A percentile compares a stretch with the other conserved stretches of the same genome.
These are phyloP conservation scores for Sipha maydis DNA, from an alignment of 2,888 invertebrate species.

Conservation along the genomic window DNA sequence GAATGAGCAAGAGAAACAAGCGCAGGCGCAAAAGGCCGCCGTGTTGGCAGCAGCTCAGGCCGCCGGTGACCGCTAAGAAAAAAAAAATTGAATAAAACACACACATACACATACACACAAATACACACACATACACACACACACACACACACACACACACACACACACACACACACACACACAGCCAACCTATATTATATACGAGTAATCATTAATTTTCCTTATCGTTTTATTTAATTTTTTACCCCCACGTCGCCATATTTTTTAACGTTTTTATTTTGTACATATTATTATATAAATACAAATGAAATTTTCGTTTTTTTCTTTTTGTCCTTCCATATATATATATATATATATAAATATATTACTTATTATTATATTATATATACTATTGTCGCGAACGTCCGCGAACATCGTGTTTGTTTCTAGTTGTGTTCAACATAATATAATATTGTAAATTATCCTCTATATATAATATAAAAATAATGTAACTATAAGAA, in stretches of 20 bases:
- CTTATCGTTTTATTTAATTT: conserved; percentile 52
- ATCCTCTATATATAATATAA: conserved; percentile 12
- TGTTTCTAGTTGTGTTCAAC: conserved; percentile 61
- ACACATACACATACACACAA: no score
- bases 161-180: background rate
- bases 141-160: no score
- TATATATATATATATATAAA: background rate
- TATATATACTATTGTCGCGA: conserved; percentile 32
- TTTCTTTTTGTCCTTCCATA: conserved; percentile 8
- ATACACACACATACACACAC: no score
- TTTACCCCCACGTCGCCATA: conserved; percentile 52
- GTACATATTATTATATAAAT: conserved; percentile 43
- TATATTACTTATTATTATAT: conserved; percentile 18
- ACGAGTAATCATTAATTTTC: conserved; percentile 52
- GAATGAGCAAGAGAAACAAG: conserved; percentile 96
- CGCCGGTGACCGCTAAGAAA: conserved; percentile 68
- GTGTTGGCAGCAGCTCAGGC: conserved; percentile 81
- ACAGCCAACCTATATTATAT: conserved; percentile 22
- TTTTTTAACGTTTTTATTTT: conserved; percentile 51
- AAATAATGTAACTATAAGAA: conserved; percentile 15
- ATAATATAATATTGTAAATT: conserved; percentile 32
- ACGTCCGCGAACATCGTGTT: conserved; percentile 44
- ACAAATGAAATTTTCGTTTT: conserved; percentile 35
- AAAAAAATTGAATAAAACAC: conserved; percentile 36
- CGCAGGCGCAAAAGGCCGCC: conserved; percentile 89